Base-by-base conservation (phyloP, 2,797 vertebrate genomes). In the Acomys russatus region DNA sequence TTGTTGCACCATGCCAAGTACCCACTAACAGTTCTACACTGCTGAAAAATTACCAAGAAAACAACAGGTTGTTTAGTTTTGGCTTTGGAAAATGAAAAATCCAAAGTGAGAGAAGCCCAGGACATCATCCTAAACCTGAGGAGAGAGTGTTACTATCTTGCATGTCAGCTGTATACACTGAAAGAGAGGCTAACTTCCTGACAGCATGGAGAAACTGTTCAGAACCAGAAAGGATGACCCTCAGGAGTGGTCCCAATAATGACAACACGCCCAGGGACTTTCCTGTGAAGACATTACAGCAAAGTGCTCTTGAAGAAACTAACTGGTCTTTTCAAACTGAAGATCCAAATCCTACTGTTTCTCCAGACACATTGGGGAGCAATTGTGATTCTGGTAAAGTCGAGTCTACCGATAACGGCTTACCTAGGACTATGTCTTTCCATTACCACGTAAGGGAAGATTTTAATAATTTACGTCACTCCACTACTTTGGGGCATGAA, bases 41-140 rank as follows among this genome's bases (percentile, higher is more conserved):
- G n/a, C n/a, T n/a, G n/a, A n/a, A n/a, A n/a, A n/a, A n/a, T n/a
- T n/a, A n/a, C n/a, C n/a, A n/a, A n/a, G n/a, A n/a, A n/a, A n/a
- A n/a, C n/a, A n/a, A n/a, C n/a, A n/a, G n/a, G n/a, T n/a, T n/a
- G n/a, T n/a, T n/a, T n/a, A n/a, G n/a, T n/a, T n/a, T n/a, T n/a
- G n/a, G n/a, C n/a, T n/a, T n/a, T n/a, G n/a, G n/a, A n/a, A n/a
- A n/a, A n/a, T n/a, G n/a, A n/a, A n/a, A n/a, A n/a, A n/a, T n/a
- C n/a, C n/a, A n/a, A n/a, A n/a, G n/a, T n/a, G n/a, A n/a, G n/a
- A n/a, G n/a, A n/a, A n/a, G n/a, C n/a, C n/a, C n/a, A n/a, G n/a
- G n/a, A n/a, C n/a, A n/a, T 98, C 91, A 99, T 99, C 49, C 97
- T 99, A 86, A 98, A 99, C 80, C 98, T 99, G 97, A 99, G 98